A percentile compares a stretch with the other conserved stretches of the same genome.
These are phyloP conservation scores for Oscheius sp. DNA, from an alignment of 1,140 invertebrate genomes.

Conservation along the genomic window DNA sequence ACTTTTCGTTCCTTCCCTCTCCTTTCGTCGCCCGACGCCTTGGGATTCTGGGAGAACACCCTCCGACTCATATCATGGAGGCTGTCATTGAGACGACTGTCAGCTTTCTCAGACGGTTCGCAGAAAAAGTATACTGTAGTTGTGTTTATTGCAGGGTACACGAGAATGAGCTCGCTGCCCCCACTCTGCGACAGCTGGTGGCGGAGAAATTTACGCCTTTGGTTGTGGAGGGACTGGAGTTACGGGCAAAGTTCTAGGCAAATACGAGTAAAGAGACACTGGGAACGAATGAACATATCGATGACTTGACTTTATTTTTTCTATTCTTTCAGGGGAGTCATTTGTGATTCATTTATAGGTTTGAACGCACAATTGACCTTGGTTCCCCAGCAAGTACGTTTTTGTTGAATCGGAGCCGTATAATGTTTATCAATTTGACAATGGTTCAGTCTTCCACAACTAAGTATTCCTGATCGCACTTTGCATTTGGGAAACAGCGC, in stretches of 20 bases:
- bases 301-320: no score
- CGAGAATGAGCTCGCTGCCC: not conserved
- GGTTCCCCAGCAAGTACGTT: no score
- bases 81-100: conserved; percentile 51
- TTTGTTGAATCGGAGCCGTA: no score
- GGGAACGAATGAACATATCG: not conserved
- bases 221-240: not conserved
- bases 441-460: no score
- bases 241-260: not conserved
- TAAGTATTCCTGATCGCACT: no score
- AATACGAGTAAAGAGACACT: not conserved
- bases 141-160: not conserved
- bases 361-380: no score
- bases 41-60: conserved; percentile 58
- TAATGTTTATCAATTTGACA: no score
- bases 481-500: no score
- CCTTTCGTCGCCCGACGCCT: conserved; percentile 60
- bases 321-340: no score
- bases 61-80: conserved; percentile 45
- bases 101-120: conserved; percentile 33
- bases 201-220: not conserved
- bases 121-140: not conserved
- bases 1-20: conserved; percentile 63
- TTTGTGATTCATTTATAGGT: no score
- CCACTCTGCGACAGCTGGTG: not conserved